Conservation (phyloP, 2,888 invertebrate species). For the Aricia artaxerxes region DNA sequence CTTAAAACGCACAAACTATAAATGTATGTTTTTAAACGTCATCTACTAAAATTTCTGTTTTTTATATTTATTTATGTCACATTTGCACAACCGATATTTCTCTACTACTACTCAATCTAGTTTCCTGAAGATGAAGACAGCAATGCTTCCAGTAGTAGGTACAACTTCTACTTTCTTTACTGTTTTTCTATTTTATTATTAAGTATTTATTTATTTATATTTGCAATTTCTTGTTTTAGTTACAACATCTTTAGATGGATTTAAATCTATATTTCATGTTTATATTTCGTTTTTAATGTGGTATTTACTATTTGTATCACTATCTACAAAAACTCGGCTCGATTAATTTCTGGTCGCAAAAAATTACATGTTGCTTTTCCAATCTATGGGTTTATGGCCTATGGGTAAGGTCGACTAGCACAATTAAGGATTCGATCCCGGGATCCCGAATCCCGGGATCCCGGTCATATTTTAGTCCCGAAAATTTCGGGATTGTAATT, state of each 20-base stretch:
- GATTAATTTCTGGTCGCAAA: too few relatives aligned
- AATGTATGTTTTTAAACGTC: too few relatives aligned
- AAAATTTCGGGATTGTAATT: too few relatives aligned
- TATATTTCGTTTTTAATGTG: background rate
- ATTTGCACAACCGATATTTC: background rate
- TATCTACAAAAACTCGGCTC: too few relatives aligned
- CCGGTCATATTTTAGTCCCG: too few relatives aligned
- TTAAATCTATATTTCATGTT: background rate
- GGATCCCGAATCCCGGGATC: too few relatives aligned
- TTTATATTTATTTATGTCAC: background rate
- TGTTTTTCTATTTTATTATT: background rate
- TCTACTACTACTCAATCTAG: background rate
- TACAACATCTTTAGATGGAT: too few relatives aligned
- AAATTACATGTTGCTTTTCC: too few relatives aligned
- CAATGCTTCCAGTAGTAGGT: background rate
- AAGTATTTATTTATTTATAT: background rate
- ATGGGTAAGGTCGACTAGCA: too few relatives aligned
- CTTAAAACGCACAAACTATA: too few relatives aligned
- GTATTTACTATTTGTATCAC: background rate
- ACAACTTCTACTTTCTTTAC: background rate
- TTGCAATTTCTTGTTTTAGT: background rate
- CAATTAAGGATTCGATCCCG: too few relatives aligned
- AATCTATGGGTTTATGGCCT: too few relatives aligned
- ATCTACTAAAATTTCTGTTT: background rate
- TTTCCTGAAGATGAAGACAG: background rate